Base-by-base conservation (phyloP, 64 coral and sea anemone genomes). In the Hydrozoanthus tunicans region DNA sequence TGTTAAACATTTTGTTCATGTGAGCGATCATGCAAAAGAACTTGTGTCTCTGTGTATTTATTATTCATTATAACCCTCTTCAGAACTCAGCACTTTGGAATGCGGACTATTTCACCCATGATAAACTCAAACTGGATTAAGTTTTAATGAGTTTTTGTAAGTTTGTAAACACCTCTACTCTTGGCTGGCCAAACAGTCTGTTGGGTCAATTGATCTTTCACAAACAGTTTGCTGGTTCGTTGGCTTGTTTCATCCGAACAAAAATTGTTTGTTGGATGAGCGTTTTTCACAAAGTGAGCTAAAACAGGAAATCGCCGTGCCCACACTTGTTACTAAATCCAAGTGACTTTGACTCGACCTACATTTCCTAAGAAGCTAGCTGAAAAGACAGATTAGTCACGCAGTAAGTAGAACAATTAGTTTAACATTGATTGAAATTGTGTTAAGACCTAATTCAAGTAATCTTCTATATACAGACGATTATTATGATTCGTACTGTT, bases 51-150 rank as follows among this genome's bases (percentile, higher is more conserved):
- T 26, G 20, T 60, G 68, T 9, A 60, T 88, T 61, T 20, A 74
- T 88, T 88, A 88, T 88, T 88, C 24, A 88, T 73, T 14, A 17
- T 8, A 73, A 88, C 73, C 53, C 65, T 83, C 69, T 88, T 88
- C 69, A 73, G 74, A 74, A 74, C 84, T 88, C 67, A 88, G 24
- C 84, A 51, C 84, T 88, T 88, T 88, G 84, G 84, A 88, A 88
- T 88, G 84, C 69, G 67, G 84, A 88, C 67, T 73, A 72, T 88
- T 27, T 6, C 55, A 74, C 51, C 69, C 84, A 88, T 88, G 84
- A 60, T 0, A 60, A 74, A 59, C 84, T 73, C 3, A 24, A 55
- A 15, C 7, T 70, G 67, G 56, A 74, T 88, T 88, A 88, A 88
- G 5, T 59, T 88, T 88, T 88, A 88, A 88, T 88, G 84, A 15